Evolutionary conservation across 2,888 invertebrate species (phyloP).

Genomic region (Imbricaverruca yamaguchii): DNA sequence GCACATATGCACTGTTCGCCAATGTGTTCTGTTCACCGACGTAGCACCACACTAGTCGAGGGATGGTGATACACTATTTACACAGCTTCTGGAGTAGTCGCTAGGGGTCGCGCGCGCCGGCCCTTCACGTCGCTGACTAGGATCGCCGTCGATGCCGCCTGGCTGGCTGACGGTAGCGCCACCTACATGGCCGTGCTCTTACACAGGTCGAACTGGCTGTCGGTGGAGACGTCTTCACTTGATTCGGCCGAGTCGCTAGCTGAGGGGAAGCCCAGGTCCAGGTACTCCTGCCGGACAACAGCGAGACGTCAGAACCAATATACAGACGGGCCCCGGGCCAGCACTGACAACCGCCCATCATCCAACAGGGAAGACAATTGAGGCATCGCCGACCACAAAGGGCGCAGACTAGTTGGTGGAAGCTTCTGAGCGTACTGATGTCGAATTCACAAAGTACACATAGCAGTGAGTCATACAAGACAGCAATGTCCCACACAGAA

Average conservation of each 20-base stretch:
- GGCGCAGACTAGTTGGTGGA: too few relatives aligned
- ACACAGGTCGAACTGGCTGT: constrained; percentile 26
- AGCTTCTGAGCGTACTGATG: too few relatives aligned
- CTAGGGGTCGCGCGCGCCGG: neutral
- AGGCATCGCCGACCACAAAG: too few relatives aligned
- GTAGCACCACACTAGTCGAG: neutral
- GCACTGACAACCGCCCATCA: too few relatives aligned
- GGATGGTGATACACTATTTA: neutral
- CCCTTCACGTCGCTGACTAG: neutral
- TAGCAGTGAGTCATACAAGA: too few relatives aligned
- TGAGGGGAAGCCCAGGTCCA: constrained; percentile 77
- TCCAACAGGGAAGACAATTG: too few relatives aligned
- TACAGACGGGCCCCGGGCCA: too few relatives aligned
- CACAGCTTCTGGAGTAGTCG: neutral
- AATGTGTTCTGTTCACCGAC: neutral
- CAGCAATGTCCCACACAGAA: too few relatives aligned
- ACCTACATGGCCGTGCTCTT: constrained; percentile 15
- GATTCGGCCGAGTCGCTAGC: constrained; percentile 75
- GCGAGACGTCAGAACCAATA: too few relatives aligned
- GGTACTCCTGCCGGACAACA: constrained; percentile 56
- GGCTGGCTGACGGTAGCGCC: neutral
- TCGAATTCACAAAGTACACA: too few relatives aligned
- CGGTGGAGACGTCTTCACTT: constrained; percentile 44
- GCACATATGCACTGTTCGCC: neutral
- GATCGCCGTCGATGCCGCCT: neutral